Conservation (phyloP, 1,140 invertebrate genomes). For the Hypothenemus hampei region DNA sequence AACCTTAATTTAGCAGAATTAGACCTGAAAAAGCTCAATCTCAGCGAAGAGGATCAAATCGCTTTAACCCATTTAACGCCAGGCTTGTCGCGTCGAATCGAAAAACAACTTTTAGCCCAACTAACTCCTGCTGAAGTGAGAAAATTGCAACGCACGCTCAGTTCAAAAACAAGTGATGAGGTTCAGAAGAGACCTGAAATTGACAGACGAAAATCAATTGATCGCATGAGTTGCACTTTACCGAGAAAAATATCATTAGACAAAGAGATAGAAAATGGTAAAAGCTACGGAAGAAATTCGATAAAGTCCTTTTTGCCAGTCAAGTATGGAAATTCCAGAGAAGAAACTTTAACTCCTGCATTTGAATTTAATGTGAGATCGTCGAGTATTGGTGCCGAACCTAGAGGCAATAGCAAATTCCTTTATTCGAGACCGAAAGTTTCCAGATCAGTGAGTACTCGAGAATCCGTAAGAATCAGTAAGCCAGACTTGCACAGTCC, state of each 20-base stretch:
- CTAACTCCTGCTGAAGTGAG: constrained; percentile 57
- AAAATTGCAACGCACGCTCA: constrained; percentile 57
- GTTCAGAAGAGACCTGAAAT: constrained; percentile 16
- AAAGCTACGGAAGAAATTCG: constrained; percentile 3
- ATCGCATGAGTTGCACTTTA: constrained; percentile 31
- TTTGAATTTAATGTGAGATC: constrained; percentile 30
- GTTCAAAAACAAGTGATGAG: constrained; percentile 45
- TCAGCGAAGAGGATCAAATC: constrained; percentile 59
- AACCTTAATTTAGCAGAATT: constrained; percentile 58
- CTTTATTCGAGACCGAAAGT: constrained; percentile 26
- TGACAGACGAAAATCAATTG: constrained; percentile 22
- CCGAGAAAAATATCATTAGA: constrained; percentile 34
- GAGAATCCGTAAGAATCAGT: constrained; percentile 28
- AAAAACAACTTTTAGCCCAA: constrained; percentile 58
- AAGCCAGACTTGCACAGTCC: constrained; percentile 34
- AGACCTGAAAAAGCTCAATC: constrained; percentile 58
- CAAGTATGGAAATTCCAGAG: constrained; percentile 19
- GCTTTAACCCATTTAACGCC: constrained; percentile 61
- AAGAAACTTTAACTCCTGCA: constrained; percentile 24
- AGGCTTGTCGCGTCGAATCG: constrained; percentile 57
- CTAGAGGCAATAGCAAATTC: constrained; percentile 28
- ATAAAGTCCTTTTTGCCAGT: constrained; percentile 31
- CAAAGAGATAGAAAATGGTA: constrained; percentile 10
- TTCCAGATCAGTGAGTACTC: constrained; percentile 26
- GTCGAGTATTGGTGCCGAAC: constrained; percentile 28